These are phyloP conservation scores for Hypomecis punctinalis DNA, from an alignment of 2,888 invertebrate genomes.

Conservation along the genomic window DNA sequence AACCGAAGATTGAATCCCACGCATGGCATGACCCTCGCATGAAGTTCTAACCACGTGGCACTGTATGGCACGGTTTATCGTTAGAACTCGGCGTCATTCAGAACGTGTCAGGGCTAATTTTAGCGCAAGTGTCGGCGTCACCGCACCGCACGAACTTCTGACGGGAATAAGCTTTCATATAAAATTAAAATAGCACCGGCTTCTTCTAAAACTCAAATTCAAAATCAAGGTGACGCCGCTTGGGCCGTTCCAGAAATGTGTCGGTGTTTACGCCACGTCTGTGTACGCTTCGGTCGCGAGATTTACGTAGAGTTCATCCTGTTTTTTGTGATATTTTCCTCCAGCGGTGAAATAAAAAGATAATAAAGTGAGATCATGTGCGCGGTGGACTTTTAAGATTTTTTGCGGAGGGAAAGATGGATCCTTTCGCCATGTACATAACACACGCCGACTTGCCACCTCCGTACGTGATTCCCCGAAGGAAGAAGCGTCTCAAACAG, in stretches of 20 bases:
- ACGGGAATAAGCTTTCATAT: constrained; percentile 73
- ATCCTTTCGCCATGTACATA: constrained; percentile 80
- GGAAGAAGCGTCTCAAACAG: constrained; percentile 78
- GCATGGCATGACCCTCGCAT: constrained; percentile 72
- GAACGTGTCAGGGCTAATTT: constrained; percentile 62
- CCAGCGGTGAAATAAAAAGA: constrained; percentile 55
- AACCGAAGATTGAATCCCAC: constrained; percentile 50
- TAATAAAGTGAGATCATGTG: constrained; percentile 54
- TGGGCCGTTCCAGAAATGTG: constrained; percentile 77
- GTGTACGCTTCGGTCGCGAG: constrained; percentile 58
- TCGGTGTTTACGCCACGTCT: constrained; percentile 65
- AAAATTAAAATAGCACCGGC: constrained; percentile 80
- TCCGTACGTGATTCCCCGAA: constrained; percentile 73
- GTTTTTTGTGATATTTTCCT: constrained; percentile 55
- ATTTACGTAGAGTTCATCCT: constrained; percentile 65
- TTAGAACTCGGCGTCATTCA: constrained; percentile 37
- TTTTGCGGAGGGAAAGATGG: constrained; percentile 57
- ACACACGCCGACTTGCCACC: constrained; percentile 74
- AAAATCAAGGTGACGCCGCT: constrained; percentile 83
- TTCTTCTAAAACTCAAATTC: constrained; percentile 75
- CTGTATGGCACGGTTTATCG: constrained; percentile 45
- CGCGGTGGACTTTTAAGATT: constrained; percentile 46
- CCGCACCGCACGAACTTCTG: constrained; percentile 77
- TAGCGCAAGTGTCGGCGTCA: constrained; percentile 62
- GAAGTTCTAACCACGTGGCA: constrained; percentile 57